Conservation (phyloP, 1,140 invertebrate genomes). For the Cydia splendana region DNA sequence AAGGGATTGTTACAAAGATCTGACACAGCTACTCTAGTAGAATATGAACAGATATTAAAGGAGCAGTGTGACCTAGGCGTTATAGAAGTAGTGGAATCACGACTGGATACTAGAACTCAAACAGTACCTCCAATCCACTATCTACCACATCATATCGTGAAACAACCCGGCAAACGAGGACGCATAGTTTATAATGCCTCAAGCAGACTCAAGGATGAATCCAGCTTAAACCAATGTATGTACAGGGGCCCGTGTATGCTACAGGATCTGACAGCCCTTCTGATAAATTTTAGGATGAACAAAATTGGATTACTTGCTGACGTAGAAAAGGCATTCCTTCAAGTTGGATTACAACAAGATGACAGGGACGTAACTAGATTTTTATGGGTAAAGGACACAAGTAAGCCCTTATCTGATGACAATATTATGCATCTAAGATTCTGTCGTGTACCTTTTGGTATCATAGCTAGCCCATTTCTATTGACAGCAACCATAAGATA, state of each 20-base stretch:
- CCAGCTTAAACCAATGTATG: slow-evolving; percentile 32
- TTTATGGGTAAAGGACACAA: slow-evolving; percentile 32
- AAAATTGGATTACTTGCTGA: slow-evolving; percentile 25
- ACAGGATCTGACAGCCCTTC: slow-evolving; percentile 26
- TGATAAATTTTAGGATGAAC: slow-evolving; percentile 28
- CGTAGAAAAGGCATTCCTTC: slow-evolving; percentile 34
- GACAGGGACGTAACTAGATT: slow-evolving; percentile 35
- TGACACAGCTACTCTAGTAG: too few species aligned
- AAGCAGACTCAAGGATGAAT: neutral
- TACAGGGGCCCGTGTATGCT: slow-evolving; percentile 31
- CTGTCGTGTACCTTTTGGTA: slow-evolving; percentile 31
- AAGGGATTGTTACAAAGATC: too few species aligned
- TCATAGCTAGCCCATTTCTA: slow-evolving; percentile 33
- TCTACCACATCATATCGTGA: slow-evolving; percentile 29
- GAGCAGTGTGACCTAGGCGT: too few species aligned
- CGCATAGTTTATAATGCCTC: slow-evolving; percentile 35
- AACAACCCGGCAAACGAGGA: neutral
- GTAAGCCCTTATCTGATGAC: neutral
- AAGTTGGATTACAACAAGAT: slow-evolving; percentile 31
- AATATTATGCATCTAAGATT: slow-evolving; percentile 20
- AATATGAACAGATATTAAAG: too few species aligned
- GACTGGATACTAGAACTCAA: too few species aligned
- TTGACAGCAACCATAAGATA: slow-evolving; percentile 24
- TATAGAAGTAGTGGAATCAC: too few species aligned
- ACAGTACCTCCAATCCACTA: slow-evolving; percentile 10